Base-by-base conservation (phyloP, 2,113 vertebrate genomes). In the Scophthalmus maximus region DNA sequence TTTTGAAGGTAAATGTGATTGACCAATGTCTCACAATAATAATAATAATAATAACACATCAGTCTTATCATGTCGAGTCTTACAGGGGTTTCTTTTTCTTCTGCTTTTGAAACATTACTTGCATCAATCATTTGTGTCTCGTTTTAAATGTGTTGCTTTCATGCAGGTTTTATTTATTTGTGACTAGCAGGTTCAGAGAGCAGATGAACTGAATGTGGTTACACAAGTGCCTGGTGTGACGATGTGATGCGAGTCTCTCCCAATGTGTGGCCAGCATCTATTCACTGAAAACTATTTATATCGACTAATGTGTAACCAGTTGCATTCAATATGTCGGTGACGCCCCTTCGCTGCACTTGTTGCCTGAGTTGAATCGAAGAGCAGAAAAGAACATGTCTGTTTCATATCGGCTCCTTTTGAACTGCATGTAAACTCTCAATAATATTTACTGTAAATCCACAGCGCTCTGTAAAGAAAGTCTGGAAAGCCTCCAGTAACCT, bases 141-240 rank as follows among this genome's bases (percentile, higher is more conserved):
- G 25, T 82, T 63, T 90, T 76, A 22, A 38, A 56, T 72, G 50
- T 26, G 29, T 74, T 62, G 73, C 27, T 66, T 61, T 75, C 47
- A 34, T 76, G 10, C 34, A 61, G 56, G 42, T 61, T 87, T 78
- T 80, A 82, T 81, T 86, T 86, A 83, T 87, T 81, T 65, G 51
- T 74, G 67, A 85, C 23, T 32, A 59, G 65, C 61, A 71, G 30
- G 59, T 82, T 86, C 57, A 47, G 57, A 68, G 59, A 79, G 78
- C 81, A 80, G 82, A n/a, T 88, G 79, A 80, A 76, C 61, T 55
- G 42, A 79, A 65, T 77, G 71, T 79, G 78, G 71, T 88, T 79
- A 78, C 75, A 75, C 71, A 92, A 91, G 88, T 93, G 91, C 91
- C 91, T 93, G 86, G 58, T 78, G 62, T 82, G 76, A 73, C 73